Conservation (phyloP, 2,113 vertebrate genomes). For the Ophiodon elongatus region DNA sequence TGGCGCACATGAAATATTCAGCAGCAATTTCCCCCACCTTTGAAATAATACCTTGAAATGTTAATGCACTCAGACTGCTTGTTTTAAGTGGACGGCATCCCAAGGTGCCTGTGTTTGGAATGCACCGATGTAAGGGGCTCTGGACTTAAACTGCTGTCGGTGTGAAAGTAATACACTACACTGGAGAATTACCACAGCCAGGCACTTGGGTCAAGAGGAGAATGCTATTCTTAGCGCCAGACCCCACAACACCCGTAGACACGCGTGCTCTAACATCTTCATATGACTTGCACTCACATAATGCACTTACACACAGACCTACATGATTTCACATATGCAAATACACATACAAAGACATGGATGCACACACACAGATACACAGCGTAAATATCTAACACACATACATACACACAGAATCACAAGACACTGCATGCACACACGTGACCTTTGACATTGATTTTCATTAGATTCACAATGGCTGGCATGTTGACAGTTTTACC, state of each 20-base stretch:
- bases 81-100: constrained; percentile 73
- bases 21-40: constrained; percentile 70
- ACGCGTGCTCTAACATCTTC: not conserved
- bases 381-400: not conserved
- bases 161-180: constrained; percentile 59
- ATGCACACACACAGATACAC: not conserved
- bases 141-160: constrained; percentile 58
- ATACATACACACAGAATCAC: not conserved
- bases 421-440: not conserved
- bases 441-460: constrained; percentile 46
- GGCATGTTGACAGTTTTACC: constrained; percentile 55
- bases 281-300: not conserved
- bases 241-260: not conserved
- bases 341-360: not conserved
- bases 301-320: not conserved
- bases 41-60: constrained; percentile 81
- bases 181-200: constrained; percentile 44
- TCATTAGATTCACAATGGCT: constrained; percentile 47
- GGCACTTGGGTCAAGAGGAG: constrained; percentile 43
- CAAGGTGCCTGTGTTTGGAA: constrained; percentile 63
- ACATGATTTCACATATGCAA: not conserved
- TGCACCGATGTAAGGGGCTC: constrained; percentile 13
- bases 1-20: constrained; percentile 77
- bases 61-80: constrained; percentile 72
- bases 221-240: constrained; percentile 50